A percentile compares a stretch with the other conserved stretches of the same genome.
Evolutionary conservation across 2,113 vertebrate genomes (phyloP).

Genomic region (Ophthalmolycus amberensis): DNA sequence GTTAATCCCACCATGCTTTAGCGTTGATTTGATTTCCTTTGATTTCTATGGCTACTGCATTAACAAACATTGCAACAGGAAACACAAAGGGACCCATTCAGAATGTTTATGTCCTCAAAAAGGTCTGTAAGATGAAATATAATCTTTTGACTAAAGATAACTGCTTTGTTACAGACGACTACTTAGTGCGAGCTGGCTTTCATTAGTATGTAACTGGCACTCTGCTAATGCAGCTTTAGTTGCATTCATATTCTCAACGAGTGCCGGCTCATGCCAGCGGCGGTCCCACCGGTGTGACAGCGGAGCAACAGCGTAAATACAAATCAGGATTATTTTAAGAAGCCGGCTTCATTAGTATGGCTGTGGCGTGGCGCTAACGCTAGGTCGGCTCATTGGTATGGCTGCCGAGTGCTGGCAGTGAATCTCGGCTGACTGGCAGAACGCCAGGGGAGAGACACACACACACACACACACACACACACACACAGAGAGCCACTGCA

Average conservation of each 20-base stretch:
- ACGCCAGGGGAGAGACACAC: conserved; percentile 39
- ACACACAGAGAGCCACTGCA: background rate
- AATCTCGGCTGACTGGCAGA: conserved; percentile 66
- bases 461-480: conserved; percentile 6
- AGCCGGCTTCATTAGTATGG: conserved; percentile 64
- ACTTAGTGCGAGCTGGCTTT: background rate
- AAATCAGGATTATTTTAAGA: conserved; percentile 43
- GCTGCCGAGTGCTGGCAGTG: conserved; percentile 59
- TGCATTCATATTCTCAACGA: conserved; percentile 31
- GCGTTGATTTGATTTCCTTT: too few relatives aligned
- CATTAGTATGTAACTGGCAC: conserved; percentile 15
- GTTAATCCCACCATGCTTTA: too few relatives aligned
- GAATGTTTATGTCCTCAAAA: too few relatives aligned
- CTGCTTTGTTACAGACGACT: background rate
- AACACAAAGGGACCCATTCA: too few relatives aligned
- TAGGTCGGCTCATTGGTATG: conserved; percentile 72
- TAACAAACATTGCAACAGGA: too few relatives aligned
- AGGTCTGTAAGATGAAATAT: too few relatives aligned
- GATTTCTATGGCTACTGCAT: too few relatives aligned
- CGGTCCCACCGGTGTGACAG: background rate
- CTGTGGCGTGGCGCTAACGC: conserved; percentile 39
- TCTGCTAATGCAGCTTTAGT: conserved; percentile 23
- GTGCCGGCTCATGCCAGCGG: background rate
- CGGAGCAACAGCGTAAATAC: background rate
- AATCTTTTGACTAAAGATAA: background rate